Base-by-base conservation (phyloP, 2,797 vertebrate genomes). In the Acipenser ruthenus region DNA sequence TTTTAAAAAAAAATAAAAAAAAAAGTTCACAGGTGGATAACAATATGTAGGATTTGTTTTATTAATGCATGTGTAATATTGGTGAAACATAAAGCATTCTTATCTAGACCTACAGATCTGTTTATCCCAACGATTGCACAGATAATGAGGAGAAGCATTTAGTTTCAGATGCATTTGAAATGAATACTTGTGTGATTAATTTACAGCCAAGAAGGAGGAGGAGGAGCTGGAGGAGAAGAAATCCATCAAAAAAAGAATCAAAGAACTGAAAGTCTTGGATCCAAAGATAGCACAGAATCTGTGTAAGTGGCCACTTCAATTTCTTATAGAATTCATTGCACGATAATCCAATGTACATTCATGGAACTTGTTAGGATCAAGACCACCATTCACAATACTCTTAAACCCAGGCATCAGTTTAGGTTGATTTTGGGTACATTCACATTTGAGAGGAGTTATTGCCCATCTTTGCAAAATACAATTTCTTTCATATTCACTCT, bases 211-310 rank as follows among this genome's bases (percentile, higher is more conserved):
- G 85, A 93, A 84, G 81, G 89, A 93, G 70, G n/a, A n/a, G n/a
- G 89, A 93, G 3, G 89, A 93, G 74, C 75, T 86, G 73, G 93
- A 96, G 72, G 93, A 94, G 72, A 94, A 94, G 72, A 94, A 90
- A 84, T 83, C 79, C 37, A 85, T 94, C 76, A 99, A 95, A 82
- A 98, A 95, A 79, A 87, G 89, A 84, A 94, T 97, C 78, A 99
- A 95, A 80, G 91, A 93, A 80, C 90, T 98, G 64, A 98, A 97
- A 85, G 94, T 98, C 75, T 85, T 98, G 48, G 95, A 98, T 80
- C 85, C 94, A 12, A 98, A 97, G 89, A 92, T 93, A 75, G 95
- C 96, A 8, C 95, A 99, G 83, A 99, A 98, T 82, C 88, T 99
- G 49, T 98, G 96, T 98, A 84, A 93, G 96, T 95, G 77, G 55